Evolutionary conservation across 2,888 invertebrate genomes (phyloP), one percentile per base, ranked within the genome.

Genomic region (Tetragonisca angustula): DNA sequence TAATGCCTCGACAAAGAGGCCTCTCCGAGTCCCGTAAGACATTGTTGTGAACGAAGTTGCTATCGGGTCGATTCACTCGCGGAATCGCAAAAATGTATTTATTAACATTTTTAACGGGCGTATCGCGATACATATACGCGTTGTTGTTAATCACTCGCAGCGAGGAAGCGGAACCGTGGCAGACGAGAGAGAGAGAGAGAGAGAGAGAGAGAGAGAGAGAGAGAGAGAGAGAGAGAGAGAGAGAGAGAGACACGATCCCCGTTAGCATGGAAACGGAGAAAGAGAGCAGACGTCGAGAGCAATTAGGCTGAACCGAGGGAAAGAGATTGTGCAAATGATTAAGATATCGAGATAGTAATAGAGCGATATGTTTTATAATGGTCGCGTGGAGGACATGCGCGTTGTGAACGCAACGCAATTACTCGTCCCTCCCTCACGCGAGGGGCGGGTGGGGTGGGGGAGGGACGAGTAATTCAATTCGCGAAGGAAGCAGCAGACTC

Each of bases 351-450:
- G 84, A 81, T 88, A 82, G 84, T 82, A 84, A 86, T 88, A 70
- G 79, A 50, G 71, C 78, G 86, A 81, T 86, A 76, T 76, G 84
- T 84, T 88, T 84, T 86, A 88, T 83, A 86, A 86, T 74, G 71
- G 82, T 82, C 79, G 59, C 75, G 79, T n/a, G 74, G 73, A 72
- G 76, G 56, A 50, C 49, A 74, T 59, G 27, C 50, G 32, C 69
- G 76, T 49, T 65, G 59, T 36, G 64, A 67, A 54, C 69, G 65
- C 77, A 67, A 52, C 72, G 81, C 81, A 79, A 86, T 88, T 86
- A 81, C 64, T 61, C 77, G 75, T 68, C 64, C 68, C 32, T 32
- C 32, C 9, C 75, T 52, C 71, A n/a, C n/a, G n/a, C 19, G 56
- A 6, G 27, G 24, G 17, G 9, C 4, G 74, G 11, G n/a, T n/a